phyloP scores from a whole-genome alignment of 2,888 invertebrate genomes.

The Yponomeuta malinellus region DNA sequence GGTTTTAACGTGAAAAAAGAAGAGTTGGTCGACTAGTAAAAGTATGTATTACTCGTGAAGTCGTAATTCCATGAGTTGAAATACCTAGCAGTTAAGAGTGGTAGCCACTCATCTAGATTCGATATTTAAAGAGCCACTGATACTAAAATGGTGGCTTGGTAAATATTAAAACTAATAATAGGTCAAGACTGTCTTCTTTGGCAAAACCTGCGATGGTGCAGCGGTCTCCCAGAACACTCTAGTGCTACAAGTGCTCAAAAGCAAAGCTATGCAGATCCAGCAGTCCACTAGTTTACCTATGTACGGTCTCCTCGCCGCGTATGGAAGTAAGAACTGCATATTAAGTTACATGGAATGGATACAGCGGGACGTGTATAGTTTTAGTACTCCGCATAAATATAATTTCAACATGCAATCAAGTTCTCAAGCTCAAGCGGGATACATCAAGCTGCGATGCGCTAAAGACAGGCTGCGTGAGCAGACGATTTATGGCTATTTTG shows the following conservation, averaged over 20 bases:
- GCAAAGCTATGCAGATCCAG: neutral
- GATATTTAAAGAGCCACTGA: too few species aligned
- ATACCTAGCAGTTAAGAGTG: too few species aligned
- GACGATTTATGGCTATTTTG: too few species aligned
- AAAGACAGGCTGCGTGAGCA: too few species aligned
- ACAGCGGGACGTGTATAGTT: conserved; percentile 8
- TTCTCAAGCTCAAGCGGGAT: neutral
- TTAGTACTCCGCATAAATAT: conserved; percentile 8
- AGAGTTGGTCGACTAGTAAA: too few species aligned
- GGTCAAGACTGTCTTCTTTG: too few species aligned
- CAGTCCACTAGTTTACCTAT: neutral
- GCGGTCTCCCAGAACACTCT: neutral
- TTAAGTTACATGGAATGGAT: conserved; percentile 11
- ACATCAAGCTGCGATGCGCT: neutral
- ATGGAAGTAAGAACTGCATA: conserved; percentile 20
- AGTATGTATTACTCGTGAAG: too few species aligned
- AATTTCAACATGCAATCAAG: conserved; percentile 1
- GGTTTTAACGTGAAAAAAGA: too few species aligned
- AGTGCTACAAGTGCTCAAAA: neutral
- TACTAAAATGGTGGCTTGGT: too few species aligned
- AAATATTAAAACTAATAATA: too few species aligned
- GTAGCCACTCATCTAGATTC: too few species aligned
- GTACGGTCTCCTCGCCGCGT: neutral
- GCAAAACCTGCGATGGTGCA: neutral
- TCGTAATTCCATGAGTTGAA: too few species aligned